phyloP scores from a whole-genome alignment of 2,113 vertebrate species.

The Pituophis catenifer region DNA sequence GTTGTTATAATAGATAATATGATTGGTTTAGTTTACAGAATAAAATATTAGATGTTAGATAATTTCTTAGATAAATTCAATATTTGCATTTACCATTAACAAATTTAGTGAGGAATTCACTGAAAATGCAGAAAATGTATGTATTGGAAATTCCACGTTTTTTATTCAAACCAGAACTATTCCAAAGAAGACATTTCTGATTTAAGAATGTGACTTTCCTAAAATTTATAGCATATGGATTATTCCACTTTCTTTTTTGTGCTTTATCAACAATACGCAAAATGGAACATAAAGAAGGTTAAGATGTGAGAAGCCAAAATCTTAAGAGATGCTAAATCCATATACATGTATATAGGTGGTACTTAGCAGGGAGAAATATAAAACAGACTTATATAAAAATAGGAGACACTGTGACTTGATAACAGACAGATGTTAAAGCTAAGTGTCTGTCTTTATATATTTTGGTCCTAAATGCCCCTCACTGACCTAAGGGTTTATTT shows the following conservation, averaged over 20 bases:
- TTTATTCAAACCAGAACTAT: neutral
- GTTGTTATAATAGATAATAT: neutral
- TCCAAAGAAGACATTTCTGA: neutral
- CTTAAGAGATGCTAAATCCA: neutral
- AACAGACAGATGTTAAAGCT: neutral
- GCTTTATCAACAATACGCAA: neutral
- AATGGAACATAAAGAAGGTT: neutral
- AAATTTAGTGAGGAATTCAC: neutral
- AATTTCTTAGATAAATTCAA: neutral
- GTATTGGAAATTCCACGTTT: neutral
- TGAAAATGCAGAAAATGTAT: neutral
- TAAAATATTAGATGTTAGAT: neutral
- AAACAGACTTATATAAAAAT: neutral
- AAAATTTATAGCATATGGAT: neutral
- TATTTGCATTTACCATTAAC: neutral
- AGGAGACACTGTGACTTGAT: neutral
- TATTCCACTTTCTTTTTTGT: neutral
- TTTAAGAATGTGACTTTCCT: neutral
- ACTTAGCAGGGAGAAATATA: neutral
- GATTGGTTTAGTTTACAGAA: neutral
- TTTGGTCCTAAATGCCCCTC: neutral
- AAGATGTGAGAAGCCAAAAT: neutral
- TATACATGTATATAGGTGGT: neutral
- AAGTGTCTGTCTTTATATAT: neutral
- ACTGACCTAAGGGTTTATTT: neutral